These are phyloP conservation scores for Sinella curviseta DNA, from an alignment of 1,140 invertebrate genomes.

Conservation along the genomic window DNA sequence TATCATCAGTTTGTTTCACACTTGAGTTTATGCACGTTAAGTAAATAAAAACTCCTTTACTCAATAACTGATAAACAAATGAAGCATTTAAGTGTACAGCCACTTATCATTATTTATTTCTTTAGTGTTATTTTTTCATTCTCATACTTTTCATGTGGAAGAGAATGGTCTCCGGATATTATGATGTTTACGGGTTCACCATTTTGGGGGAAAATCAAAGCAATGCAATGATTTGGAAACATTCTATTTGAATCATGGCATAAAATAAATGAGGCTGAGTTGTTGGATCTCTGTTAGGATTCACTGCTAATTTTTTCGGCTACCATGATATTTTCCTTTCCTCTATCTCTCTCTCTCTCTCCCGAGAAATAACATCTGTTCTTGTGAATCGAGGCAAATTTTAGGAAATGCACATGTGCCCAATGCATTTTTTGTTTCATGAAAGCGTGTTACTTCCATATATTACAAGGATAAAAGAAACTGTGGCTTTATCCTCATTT, in stretches of 20 bases:
- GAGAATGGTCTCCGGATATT: neutral
- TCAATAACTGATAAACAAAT: conserved; percentile 6
- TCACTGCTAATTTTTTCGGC: too few relatives aligned
- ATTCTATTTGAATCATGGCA: neutral
- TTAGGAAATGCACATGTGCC: too few relatives aligned
- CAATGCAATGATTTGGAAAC: neutral
- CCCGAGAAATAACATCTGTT: neutral
- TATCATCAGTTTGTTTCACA: neutral
- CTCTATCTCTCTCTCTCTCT: too few relatives aligned
- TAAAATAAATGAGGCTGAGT: too few relatives aligned
- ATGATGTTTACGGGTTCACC: neutral
- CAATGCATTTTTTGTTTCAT: neutral
- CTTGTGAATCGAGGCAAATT: too few relatives aligned
- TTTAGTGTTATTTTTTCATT: too few relatives aligned
- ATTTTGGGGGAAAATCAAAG: neutral
- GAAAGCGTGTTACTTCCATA: neutral
- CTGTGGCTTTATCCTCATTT: neutral
- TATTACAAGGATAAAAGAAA: neutral
- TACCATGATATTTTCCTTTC: too few relatives aligned
- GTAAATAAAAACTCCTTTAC: neutral
- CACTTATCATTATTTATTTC: neutral
- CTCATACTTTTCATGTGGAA: neutral
- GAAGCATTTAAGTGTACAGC: neutral
- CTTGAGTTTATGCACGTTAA: neutral
- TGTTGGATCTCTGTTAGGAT: too few relatives aligned